Evolutionary conservation across 2,888 invertebrate genomes (phyloP).

Genomic region (Cataglyphis cursor): DNA sequence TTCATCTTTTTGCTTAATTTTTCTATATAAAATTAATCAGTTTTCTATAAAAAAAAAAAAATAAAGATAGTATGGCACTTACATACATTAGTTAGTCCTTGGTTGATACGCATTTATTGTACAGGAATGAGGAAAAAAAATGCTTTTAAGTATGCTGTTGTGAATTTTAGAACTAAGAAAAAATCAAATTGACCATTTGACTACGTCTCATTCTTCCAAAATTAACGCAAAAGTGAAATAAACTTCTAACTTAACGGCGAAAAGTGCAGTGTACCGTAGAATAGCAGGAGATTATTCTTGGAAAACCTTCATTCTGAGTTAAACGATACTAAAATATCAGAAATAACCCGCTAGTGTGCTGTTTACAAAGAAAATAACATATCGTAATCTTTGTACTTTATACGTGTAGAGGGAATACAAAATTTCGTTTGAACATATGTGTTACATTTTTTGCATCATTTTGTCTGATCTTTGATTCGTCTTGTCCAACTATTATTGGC

Average conservation of each 20-base stretch:
- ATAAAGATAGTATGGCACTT: neutral
- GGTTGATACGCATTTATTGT: neutral
- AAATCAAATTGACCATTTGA: neutral
- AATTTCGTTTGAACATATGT: neutral
- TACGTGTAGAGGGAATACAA: neutral
- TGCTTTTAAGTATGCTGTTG: neutral
- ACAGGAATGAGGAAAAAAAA: neutral
- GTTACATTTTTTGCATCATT: no score
- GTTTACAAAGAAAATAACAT: conserved; percentile 67
- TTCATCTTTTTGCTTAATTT: neutral
- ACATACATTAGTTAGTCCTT: neutral
- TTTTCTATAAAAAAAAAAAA: neutral
- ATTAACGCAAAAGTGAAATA: neutral
- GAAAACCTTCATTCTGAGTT: conserved; percentile 28
- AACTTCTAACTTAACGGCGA: neutral
- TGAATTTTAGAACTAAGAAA: neutral
- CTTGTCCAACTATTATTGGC: neutral
- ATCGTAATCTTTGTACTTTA: neutral
- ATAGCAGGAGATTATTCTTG: conserved; percentile 41
- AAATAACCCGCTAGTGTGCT: conserved; percentile 9
- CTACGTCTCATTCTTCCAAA: neutral
- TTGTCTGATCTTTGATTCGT: neutral
- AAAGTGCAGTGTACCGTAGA: neutral
- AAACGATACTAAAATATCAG: conserved; percentile 27
- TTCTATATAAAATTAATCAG: neutral